A percentile compares a stretch with the other conserved stretches of the same genome.
These are phyloP conservation scores for Erpetoichthys calabaricus DNA, from an alignment of 2,797 vertebrate species.

Conservation along the genomic window DNA sequence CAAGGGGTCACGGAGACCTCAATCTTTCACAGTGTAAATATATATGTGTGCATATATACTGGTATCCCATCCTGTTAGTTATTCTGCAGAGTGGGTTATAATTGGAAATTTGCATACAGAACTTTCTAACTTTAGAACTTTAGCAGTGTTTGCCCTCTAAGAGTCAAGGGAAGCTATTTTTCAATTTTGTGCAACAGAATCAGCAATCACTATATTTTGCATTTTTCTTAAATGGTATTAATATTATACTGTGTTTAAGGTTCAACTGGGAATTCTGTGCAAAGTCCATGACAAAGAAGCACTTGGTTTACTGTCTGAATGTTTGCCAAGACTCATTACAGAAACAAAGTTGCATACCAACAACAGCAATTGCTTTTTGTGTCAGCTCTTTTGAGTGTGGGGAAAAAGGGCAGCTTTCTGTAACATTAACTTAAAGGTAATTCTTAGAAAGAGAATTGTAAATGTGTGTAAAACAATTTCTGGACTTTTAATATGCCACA, in stretches of 20 bases:
- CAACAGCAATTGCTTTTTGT: constrained; percentile 25
- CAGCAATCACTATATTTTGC: no score
- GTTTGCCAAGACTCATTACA: constrained; percentile 29
- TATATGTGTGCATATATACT: no score
- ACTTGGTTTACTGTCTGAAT: constrained; percentile 35
- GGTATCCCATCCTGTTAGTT: no score
- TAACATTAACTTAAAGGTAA: constrained; percentile 23
- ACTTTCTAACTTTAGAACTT: no score
- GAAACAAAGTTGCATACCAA: constrained; percentile 22
- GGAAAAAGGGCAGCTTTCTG: constrained; percentile 12
- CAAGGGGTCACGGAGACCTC: no score
- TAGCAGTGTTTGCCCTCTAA: no score
- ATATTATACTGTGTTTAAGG: constrained; percentile 29
- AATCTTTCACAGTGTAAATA: no score
- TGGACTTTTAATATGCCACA: constrained; percentile 20
- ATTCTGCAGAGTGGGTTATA: no score
- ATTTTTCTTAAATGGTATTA: constrained; percentile 3
- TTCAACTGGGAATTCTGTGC: constrained; percentile 27
- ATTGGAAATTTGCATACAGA: no score
- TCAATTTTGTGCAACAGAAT: no score
- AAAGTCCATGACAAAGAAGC: constrained; percentile 40
- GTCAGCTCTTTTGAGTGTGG: constrained; percentile 5
- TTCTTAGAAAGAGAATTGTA: constrained; percentile 12
- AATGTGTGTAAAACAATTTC: constrained; percentile 10
- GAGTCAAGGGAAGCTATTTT: no score